Percentiles rank a stretch among this genome's conserved stretches.
phyloP scores from a whole-genome alignment of 2,113 vertebrate genomes.

The Rafetus swinhoei region DNA sequence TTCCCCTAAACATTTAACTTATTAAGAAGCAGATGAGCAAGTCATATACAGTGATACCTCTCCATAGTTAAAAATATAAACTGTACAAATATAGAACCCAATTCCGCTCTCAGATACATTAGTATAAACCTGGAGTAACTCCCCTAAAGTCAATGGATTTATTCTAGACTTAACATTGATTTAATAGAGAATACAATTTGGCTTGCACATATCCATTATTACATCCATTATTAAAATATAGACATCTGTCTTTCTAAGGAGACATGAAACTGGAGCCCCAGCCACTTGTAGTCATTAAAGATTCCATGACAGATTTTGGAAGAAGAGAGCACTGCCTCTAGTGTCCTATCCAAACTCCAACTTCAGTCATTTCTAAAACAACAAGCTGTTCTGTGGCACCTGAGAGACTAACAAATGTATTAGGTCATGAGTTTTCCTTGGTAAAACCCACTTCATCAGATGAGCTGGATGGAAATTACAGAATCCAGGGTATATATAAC shows the following conservation, averaged over 20 bases:
- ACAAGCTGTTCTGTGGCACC: too few relatives aligned
- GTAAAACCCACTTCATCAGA: too few relatives aligned
- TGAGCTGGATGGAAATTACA: too few relatives aligned
- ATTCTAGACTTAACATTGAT: neutral
- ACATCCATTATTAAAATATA: neutral
- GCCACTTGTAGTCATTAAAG: neutral
- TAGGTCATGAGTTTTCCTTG: too few relatives aligned
- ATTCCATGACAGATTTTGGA: neutral
- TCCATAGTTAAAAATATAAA: neutral
- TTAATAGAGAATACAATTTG: neutral
- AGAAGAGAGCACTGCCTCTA: neutral
- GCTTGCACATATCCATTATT: neutral
- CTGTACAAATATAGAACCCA: neutral
- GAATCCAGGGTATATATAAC: too few relatives aligned
- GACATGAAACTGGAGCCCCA: neutral
- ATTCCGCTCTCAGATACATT: neutral
- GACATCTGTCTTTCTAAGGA: neutral
- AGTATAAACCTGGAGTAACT: neutral
- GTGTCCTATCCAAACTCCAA: neutral
- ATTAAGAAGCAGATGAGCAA: neutral
- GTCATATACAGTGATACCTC: neutral
- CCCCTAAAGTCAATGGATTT: neutral
- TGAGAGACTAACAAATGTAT: too few relatives aligned
- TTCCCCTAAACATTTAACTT: neutral
- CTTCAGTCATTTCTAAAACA: neutral